A percentile compares a stretch with the other conserved stretches of the same genome.
phyloP scores from a whole-genome alignment of 2,797 vertebrate species.

The Hippocampus kuda region DNA sequence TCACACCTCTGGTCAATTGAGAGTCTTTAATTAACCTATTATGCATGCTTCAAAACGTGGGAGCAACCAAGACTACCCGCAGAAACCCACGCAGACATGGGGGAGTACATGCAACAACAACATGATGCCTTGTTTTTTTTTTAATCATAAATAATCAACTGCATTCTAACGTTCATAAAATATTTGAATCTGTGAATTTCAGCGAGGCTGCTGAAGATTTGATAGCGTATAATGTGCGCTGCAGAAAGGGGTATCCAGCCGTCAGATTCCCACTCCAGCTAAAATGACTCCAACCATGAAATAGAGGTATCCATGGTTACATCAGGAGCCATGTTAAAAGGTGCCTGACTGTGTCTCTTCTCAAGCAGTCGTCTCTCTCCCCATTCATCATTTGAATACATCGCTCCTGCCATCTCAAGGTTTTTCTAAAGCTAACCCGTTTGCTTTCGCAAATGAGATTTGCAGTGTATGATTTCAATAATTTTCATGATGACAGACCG shows the following conservation, averaged over 20 bases:
- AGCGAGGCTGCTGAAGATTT: constrained; percentile 19
- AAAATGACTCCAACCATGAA: constrained; percentile 70
- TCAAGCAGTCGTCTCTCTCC: constrained; percentile 38
- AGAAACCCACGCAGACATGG: no score
- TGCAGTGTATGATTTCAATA: constrained; percentile 34
- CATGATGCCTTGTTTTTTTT: no score
- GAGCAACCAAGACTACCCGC: no score
- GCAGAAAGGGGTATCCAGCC: constrained; percentile 49
- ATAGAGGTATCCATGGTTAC: constrained; percentile 75
- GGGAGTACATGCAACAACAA: no score
- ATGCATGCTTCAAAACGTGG: no score
- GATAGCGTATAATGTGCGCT: constrained; percentile 32
- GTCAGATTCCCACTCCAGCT: constrained; percentile 66
- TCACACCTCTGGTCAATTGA: no score
- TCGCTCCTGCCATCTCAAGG: constrained; percentile 39
- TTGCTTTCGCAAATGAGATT: constrained; percentile 43
- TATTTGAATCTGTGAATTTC: not conserved
- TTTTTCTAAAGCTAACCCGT: constrained; percentile 38
- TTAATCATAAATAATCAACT: not conserved
- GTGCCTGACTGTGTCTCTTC: constrained; percentile 57
- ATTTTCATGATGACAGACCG: constrained; percentile 38
- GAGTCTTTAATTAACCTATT: no score
- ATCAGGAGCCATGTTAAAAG: constrained; percentile 67
- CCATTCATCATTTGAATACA: constrained; percentile 56
- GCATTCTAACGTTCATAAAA: not conserved